phyloP scores from a whole-genome alignment of 2,797 vertebrate genomes.

The Smutsia gigantea region DNA sequence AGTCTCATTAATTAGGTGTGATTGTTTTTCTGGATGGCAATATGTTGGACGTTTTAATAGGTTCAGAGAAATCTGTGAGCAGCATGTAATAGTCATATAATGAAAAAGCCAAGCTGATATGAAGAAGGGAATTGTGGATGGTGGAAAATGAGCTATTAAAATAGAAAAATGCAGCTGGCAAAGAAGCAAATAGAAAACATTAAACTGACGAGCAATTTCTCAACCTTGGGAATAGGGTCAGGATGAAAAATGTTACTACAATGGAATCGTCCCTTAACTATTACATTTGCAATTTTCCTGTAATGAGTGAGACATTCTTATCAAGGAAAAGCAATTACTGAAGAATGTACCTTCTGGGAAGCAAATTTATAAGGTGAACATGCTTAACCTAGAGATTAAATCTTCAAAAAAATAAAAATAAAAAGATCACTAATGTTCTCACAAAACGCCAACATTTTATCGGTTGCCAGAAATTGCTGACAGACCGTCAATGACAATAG shows the following conservation, averaged over 20 bases:
- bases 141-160: slow-evolving; percentile 64
- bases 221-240: slow-evolving; percentile 50
- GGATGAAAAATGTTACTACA: slow-evolving; percentile 70
- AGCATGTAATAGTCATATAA: slow-evolving; percentile 17
- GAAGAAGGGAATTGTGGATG: background rate
- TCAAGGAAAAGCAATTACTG: slow-evolving; percentile 70
- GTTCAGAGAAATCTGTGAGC: slow-evolving; percentile 72
- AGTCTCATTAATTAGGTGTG: slow-evolving; percentile 68
- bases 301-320: slow-evolving; percentile 73
- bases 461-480: slow-evolving; percentile 50
- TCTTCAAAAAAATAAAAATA: background rate
- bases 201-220: slow-evolving; percentile 57
- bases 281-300: slow-evolving; percentile 59
- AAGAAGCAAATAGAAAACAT: slow-evolving; percentile 55
- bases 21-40: slow-evolving; percentile 75
- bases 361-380: slow-evolving; percentile 72
- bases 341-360: slow-evolving; percentile 64
- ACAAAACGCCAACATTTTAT: slow-evolving; percentile 56
- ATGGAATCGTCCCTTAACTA: slow-evolving; percentile 47
- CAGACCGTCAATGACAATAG: slow-evolving; percentile 68
- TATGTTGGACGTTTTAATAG: slow-evolving; percentile 60
- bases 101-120: slow-evolving; percentile 48
- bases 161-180: slow-evolving; percentile 34
- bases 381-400: slow-evolving; percentile 70
- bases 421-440: slow-evolving; percentile 52